Evolutionary conservation across 2,888 invertebrate genomes (phyloP).

Genomic region (Xanthorhoe spadicearia): DNA sequence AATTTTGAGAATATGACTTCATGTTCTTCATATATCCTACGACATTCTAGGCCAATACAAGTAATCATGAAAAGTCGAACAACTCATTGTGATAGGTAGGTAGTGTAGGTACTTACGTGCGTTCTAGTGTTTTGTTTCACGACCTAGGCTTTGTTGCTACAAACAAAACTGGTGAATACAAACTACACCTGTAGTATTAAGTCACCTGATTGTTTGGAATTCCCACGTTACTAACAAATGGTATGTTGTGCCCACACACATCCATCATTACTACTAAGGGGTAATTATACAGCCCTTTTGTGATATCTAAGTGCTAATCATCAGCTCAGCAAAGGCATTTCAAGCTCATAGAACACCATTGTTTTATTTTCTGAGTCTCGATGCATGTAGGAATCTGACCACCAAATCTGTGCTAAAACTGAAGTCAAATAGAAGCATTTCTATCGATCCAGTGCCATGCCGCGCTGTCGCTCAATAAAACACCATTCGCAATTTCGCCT

Average conservation of each 20-base stretch:
- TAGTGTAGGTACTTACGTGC: no score
- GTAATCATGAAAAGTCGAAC: no score
- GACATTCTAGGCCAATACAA: neutral
- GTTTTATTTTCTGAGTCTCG: no score
- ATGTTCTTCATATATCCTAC: neutral
- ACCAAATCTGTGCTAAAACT: neutral
- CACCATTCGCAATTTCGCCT: slow-evolving; percentile 5
- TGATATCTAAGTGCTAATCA: neutral
- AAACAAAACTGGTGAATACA: neutral
- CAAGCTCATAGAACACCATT: no score
- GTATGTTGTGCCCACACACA: slow-evolving; percentile 2
- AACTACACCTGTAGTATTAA: neutral
- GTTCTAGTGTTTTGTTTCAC: neutral
- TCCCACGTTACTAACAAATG: slow-evolving; percentile 22
- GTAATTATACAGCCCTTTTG: neutral
- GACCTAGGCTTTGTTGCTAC: neutral
- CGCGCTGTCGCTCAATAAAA: slow-evolving; percentile 9
- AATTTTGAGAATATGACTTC: neutral
- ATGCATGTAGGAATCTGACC: neutral
- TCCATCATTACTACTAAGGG: neutral
- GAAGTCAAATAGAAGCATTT: neutral
- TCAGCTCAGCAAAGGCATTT: no score
- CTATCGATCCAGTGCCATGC: neutral
- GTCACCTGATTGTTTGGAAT: slow-evolving; percentile 19
- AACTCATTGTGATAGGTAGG: no score